phyloP scores from a whole-genome alignment of 2,888 invertebrate genomes.

The Amitus sp. region DNA sequence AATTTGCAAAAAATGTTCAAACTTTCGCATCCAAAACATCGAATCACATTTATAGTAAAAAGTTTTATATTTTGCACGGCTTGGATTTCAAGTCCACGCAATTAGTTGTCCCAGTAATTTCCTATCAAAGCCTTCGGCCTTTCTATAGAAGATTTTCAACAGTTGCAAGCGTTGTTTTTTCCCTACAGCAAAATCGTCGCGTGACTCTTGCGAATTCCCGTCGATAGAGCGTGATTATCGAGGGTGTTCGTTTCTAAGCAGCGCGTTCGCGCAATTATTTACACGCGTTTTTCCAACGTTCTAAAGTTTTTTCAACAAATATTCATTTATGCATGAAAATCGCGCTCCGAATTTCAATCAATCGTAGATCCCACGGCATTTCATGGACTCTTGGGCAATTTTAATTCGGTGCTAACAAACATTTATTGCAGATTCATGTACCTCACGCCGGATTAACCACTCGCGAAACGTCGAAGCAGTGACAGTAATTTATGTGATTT shows the following conservation, averaged over 20 bases:
- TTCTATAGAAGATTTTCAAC: too few species aligned
- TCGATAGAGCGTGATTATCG: constrained; percentile 42
- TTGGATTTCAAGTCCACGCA: too few species aligned
- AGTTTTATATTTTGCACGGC: too few species aligned
- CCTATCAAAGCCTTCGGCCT: too few species aligned
- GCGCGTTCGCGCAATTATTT: constrained; percentile 16
- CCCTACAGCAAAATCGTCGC: constrained; percentile 21
- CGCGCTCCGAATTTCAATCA: neutral
- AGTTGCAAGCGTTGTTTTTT: too few species aligned
- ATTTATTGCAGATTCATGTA: neutral
- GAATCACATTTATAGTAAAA: too few species aligned
- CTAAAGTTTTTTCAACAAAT: neutral
- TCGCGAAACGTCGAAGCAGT: neutral
- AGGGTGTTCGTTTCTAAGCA: constrained; percentile 21
- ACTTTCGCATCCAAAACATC: too few species aligned
- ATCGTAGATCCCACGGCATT: neutral
- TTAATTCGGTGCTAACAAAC: neutral
- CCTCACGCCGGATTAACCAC: neutral
- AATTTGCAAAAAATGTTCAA: neutral
- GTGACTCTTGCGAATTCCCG: constrained; percentile 41
- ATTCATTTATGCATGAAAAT: neutral
- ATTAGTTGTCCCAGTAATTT: too few species aligned
- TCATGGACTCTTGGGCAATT: neutral
- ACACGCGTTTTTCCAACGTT: neutral
- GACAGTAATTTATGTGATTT: neutral